Evolutionary conservation across 35 echinoderm and acorn worm species (phyloP).

Genomic region (Amphiura filiformis): DNA sequence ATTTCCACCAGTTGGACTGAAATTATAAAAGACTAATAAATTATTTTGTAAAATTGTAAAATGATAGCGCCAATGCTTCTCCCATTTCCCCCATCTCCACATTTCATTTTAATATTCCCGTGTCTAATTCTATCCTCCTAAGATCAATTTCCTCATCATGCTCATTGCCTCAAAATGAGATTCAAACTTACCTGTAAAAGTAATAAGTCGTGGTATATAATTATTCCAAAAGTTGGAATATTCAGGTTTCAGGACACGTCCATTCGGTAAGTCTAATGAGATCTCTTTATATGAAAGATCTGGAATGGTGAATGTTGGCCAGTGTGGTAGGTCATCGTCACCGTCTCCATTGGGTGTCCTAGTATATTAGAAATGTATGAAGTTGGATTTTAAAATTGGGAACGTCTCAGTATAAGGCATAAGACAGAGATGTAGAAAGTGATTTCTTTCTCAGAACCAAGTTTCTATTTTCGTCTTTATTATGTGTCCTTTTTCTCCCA

Average conservation of each 20-base stretch:
- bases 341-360: slow-evolving; percentile 56
- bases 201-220: slow-evolving; percentile 17
- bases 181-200: slow-evolving; percentile 2
- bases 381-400: background rate
- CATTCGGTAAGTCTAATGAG: background rate
- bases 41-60: background rate
- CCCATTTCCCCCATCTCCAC: background rate
- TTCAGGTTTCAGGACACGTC: slow-evolving; percentile 23
- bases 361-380: background rate
- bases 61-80: background rate
- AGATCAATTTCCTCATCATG: background rate
- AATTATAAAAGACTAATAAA: background rate
- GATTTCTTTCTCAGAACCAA: background rate
- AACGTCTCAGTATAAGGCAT: background rate
- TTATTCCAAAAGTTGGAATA: slow-evolving; percentile 42
- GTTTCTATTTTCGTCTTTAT: too few relatives aligned
- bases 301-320: slow-evolving; percentile 21
- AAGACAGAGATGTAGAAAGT: background rate
- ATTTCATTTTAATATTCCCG: background rate
- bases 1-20: background rate
- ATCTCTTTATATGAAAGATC: slow-evolving; percentile 38
- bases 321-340: slow-evolving; percentile 24
- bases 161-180: background rate
- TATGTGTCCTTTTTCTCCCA: too few relatives aligned
- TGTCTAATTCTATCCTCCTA: background rate